Evolutionary conservation across 92 coral and sea anemone species (phyloP).

Genomic region (Plumapathes pennacea): DNA sequence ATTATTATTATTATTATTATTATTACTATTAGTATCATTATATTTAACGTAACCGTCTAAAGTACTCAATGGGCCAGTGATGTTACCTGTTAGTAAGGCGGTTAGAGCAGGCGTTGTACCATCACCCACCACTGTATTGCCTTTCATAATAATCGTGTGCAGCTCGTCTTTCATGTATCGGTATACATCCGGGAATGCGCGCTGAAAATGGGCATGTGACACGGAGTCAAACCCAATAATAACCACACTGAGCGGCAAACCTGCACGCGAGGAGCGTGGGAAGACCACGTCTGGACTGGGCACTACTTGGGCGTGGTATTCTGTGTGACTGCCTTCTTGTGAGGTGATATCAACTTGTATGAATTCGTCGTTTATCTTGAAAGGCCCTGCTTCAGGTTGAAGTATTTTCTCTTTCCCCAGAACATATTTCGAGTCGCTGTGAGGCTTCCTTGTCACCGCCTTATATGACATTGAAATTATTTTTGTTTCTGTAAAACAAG

Average conservation of each 20-base stretch:
- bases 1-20: too few species aligned
- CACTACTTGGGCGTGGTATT: slow-evolving; percentile 82
- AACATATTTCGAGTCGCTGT: slow-evolving; percentile 65
- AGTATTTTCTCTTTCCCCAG: slow-evolving; percentile 17
- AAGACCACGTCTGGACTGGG: too few species aligned
- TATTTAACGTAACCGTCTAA: too few species aligned
- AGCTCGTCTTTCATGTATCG: slow-evolving; percentile 64
- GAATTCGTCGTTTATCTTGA: slow-evolving; percentile 68
- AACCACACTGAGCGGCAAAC: slow-evolving; percentile 76
- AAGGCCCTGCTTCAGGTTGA: slow-evolving; percentile 2
- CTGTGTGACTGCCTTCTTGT: slow-evolving; percentile 51
- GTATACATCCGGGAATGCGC: slow-evolving; percentile 77
- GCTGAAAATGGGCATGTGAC: slow-evolving; percentile 74
- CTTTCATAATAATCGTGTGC: slow-evolving; percentile 65
- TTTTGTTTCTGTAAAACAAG: too few species aligned
- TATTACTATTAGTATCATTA: too few species aligned
- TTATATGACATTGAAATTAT: slow-evolving; percentile 6
- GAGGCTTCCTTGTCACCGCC: slow-evolving; percentile 16
- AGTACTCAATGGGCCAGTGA: too few species aligned
- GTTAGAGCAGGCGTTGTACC: slow-evolving; percentile 95
- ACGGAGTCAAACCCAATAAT: slow-evolving; percentile 89
- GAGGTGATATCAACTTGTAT: slow-evolving; percentile 63
- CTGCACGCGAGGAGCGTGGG: slow-evolving; percentile 12
- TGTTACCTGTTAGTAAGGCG: slow-evolving; percentile 88
- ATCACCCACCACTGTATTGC: slow-evolving; percentile 89